phyloP scores from a whole-genome alignment of 1,140 invertebrate species.

The Drosophila ananassae region DNA sequence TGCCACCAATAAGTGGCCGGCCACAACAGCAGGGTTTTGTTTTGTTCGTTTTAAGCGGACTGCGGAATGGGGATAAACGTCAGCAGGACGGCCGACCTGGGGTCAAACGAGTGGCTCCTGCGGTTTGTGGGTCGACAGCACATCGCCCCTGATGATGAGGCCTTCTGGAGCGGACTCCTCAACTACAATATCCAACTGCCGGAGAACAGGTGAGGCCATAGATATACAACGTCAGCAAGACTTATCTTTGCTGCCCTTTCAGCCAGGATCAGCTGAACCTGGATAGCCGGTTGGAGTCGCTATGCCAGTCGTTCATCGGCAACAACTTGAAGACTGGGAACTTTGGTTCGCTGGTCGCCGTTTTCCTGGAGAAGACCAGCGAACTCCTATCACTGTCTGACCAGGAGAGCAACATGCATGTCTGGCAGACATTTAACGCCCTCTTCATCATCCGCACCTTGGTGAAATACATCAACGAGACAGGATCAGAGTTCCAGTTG shows the following conservation, averaged over 20 bases:
- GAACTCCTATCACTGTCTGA: conserved; percentile 93
- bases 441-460: conserved; percentile 95
- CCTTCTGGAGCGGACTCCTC: conserved; percentile 96
- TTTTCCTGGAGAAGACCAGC: conserved; percentile 91
- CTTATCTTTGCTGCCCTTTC: conserved; percentile 41
- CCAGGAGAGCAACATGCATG: conserved; percentile 95
- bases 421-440: conserved; percentile 98
- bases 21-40: conserved; percentile 11
- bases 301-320: conserved; percentile 89
- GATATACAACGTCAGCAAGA: conserved; percentile 40
- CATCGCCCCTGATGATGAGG: conserved; percentile 92
- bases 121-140: conserved; percentile 91
- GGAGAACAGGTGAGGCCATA: conserved; percentile 87
- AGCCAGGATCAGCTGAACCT: conserved; percentile 92
- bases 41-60: conserved; percentile 4
- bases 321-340: conserved; percentile 95
- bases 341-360: conserved; percentile 92
- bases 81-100: conserved; percentile 92
- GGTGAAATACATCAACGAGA: conserved; percentile 94
- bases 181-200: conserved; percentile 95
- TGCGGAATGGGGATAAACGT: conserved; percentile 93
- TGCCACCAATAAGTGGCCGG: conserved; percentile 28
- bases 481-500: conserved; percentile 90
- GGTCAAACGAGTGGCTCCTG: conserved; percentile 91
- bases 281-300: conserved; percentile 90